These are phyloP conservation scores for Trichopoda pennipes DNA, from an alignment of 2,888 invertebrate genomes.

Conservation along the genomic window DNA sequence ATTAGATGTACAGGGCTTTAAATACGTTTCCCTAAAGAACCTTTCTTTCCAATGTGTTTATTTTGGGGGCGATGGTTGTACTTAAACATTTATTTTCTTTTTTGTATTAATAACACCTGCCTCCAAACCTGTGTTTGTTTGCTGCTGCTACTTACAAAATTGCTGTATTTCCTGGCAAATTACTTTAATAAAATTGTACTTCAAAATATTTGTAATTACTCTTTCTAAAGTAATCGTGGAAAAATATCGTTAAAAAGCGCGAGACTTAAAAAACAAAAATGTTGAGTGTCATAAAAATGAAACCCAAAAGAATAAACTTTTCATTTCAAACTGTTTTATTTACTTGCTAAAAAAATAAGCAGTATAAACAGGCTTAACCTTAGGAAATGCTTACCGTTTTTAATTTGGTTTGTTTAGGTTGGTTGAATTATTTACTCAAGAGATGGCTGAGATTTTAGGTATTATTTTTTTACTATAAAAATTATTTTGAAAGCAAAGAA, in stretches of 20 bases:
- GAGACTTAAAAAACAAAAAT: conserved; percentile 13
- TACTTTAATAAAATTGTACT: not conserved
- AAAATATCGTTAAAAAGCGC: not conserved
- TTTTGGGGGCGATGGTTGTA: too few species aligned
- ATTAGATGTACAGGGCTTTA: too few species aligned
- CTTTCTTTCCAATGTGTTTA: too few species aligned
- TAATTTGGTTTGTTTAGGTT: too few species aligned
- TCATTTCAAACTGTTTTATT: conserved; percentile 27
- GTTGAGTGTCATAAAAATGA: conserved; percentile 38
- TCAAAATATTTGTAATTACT: conserved; percentile 38
- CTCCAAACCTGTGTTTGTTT: conserved; percentile 15
- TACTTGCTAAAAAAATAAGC: not conserved
- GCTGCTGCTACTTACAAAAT: not conserved
- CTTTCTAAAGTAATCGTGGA: conserved; percentile 33
- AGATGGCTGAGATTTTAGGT: too few species aligned
- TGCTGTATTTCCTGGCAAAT: conserved; percentile 1
- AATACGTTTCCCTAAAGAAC: too few species aligned
- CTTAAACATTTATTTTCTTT: too few species aligned
- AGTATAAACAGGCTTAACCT: too few species aligned
- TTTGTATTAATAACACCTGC: conserved; percentile 15
- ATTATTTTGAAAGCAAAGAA: too few species aligned
- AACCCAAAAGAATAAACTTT: conserved; percentile 38
- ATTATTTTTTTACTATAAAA: too few species aligned
- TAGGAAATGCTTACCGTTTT: too few species aligned
- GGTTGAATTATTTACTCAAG: too few species aligned